Evolutionary conservation across 2,113 vertebrate species (phyloP).

Genomic region (Tachuris rubrigastra): DNA sequence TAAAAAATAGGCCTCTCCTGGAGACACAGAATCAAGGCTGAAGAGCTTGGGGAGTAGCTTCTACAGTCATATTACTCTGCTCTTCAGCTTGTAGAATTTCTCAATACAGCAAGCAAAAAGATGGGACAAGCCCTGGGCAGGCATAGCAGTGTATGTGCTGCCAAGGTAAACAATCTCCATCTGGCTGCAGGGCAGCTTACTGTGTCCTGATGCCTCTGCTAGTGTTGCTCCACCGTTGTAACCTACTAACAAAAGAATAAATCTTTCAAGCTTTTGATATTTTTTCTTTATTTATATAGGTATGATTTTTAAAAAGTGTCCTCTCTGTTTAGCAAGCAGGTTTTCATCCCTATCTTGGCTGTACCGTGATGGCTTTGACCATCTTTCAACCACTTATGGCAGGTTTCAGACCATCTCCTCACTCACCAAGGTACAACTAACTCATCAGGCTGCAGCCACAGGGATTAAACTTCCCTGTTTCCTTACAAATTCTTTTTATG

Average conservation of each 20-base stretch:
- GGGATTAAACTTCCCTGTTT: neutral
- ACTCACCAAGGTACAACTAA: conserved; percentile 77
- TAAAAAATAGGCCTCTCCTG: neutral
- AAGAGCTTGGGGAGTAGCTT: neutral
- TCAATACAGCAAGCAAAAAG: neutral
- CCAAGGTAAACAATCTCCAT: neutral
- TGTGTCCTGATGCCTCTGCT: neutral
- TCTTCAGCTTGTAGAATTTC: neutral
- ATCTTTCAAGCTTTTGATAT: neutral
- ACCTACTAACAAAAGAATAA: neutral
- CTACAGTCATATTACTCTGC: neutral
- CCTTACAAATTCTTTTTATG: neutral
- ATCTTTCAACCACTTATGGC: conserved; percentile 82
- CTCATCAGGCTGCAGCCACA: neutral
- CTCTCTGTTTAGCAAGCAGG: conserved; percentile 79
- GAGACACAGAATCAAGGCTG: neutral
- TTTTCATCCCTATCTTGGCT: conserved; percentile 84
- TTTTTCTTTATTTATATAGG: neutral
- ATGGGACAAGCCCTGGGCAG: neutral
- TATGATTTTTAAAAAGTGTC: neutral
- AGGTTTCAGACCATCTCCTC: conserved; percentile 76
- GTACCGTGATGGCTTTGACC: conserved; percentile 75
- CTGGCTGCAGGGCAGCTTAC: neutral
- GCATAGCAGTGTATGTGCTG: neutral
- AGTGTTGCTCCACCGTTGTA: neutral